These are phyloP conservation scores for Callosobruchus maculatus DNA, from an alignment of 2,888 invertebrate genomes.

Conservation along the genomic window DNA sequence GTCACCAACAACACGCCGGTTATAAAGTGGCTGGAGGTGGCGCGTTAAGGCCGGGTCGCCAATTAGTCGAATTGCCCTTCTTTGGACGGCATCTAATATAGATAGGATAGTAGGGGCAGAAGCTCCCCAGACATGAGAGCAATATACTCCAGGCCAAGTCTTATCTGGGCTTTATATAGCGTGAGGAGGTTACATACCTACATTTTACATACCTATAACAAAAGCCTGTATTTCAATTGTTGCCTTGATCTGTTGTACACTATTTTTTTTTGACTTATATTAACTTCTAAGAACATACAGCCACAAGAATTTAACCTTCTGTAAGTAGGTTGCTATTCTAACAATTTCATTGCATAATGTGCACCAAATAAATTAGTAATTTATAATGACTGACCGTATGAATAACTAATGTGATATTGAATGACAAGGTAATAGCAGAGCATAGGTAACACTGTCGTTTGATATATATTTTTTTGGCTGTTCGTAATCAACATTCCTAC, in stretches of 20 bases:
- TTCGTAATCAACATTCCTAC: background rate
- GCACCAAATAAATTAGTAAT: background rate
- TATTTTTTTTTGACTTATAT: background rate
- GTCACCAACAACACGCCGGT: no score
- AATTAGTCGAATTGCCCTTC: no score
- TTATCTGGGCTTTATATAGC: no score
- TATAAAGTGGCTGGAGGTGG: no score
- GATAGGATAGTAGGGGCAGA: no score
- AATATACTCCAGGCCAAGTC: no score
- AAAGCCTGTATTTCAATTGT: background rate
- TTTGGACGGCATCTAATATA: no score
- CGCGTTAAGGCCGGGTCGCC: no score
- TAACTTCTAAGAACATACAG: background rate
- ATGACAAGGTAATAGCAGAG: background rate
- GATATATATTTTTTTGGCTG: background rate
- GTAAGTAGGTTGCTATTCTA: background rate
- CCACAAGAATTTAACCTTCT: background rate
- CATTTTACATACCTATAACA: no score
- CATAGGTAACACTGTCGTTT: no score
- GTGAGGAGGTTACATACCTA: no score
- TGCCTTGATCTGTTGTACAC: background rate
- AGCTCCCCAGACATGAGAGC: no score
- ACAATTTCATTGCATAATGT: background rate
- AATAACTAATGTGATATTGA: background rate
- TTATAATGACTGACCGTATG: background rate